Conservation (phyloP, 2,797 vertebrate genomes). For the Psittacula echo region DNA sequence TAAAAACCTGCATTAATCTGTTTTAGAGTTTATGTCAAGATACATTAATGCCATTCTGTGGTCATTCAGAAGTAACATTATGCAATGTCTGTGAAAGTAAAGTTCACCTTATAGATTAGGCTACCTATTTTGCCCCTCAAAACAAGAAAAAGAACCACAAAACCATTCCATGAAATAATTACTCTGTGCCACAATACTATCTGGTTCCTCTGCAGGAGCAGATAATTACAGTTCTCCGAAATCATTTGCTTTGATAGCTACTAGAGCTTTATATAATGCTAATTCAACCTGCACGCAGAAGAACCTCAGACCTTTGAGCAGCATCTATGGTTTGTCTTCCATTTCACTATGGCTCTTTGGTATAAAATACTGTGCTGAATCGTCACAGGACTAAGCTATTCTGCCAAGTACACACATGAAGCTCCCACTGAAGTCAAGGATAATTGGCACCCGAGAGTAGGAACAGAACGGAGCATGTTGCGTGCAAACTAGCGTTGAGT, state of each 20-base stretch:
- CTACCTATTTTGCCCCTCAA: background rate
- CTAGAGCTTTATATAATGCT: background rate
- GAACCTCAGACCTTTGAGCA: background rate
- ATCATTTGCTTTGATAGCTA: background rate
- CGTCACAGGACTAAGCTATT: background rate
- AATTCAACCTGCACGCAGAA: background rate
- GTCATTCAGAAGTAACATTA: background rate
- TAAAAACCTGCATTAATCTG: background rate
- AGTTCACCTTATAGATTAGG: background rate
- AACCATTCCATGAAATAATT: background rate
- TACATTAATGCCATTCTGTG: background rate
- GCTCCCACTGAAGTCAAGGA: conserved; percentile 19
- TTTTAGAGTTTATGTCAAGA: background rate
- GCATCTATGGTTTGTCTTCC: background rate
- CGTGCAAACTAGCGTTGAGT: background rate
- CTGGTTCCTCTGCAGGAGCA: background rate
- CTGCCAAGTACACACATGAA: conserved; percentile 57
- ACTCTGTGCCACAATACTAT: background rate
- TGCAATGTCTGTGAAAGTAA: background rate
- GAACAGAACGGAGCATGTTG: background rate
- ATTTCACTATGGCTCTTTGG: background rate
- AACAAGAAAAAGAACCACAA: background rate
- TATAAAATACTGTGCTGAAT: background rate
- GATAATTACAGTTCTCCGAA: conserved; percentile 4
- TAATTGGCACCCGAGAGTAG: background rate